Percentiles rank a stretch among this genome's conserved stretches.
These are phyloP conservation scores for Clavelina lepadiformis DNA, from an alignment of 23 tunicate genomes.

Conservation along the genomic window DNA sequence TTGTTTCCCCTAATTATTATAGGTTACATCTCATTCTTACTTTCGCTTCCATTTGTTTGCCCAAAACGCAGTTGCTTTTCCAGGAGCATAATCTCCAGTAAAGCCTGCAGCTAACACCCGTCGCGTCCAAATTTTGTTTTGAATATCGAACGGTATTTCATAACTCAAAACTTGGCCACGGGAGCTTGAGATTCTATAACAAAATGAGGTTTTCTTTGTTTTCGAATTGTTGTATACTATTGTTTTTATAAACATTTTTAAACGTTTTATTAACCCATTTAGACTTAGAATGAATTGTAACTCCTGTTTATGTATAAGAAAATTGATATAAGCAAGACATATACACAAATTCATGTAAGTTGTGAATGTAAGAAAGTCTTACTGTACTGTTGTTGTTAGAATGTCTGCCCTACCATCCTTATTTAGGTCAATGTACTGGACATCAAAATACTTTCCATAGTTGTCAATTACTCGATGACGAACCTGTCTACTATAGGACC, in stretches of 20 bases:
- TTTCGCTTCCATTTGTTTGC: conserved; percentile 77
- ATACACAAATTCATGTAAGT: no score
- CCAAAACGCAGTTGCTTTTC: conserved; percentile 85
- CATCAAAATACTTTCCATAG: conserved; percentile 90
- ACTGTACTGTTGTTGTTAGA: conserved; percentile 90
- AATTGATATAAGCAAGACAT: no score
- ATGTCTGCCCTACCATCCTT: conserved; percentile 84
- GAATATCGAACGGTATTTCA: conserved; percentile 83
- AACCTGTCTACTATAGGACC: conserved; percentile 38
- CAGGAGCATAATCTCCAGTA: conserved; percentile 82
- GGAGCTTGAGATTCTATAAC: conserved; percentile 63
- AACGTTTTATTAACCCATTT: no score
- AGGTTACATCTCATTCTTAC: conserved; percentile 26
- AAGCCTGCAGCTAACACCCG: conserved; percentile 90
- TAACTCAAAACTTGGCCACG: conserved; percentile 94
- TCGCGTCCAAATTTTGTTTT: conserved; percentile 67
- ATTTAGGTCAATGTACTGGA: conserved; percentile 85
- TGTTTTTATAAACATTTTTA: no score
- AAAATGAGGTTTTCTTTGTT: no score
- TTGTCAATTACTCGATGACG: conserved; percentile 85
- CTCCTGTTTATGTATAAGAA: no score
- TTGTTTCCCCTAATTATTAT: neutral
- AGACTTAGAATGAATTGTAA: no score
- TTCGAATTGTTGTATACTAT: no score
- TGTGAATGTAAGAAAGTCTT: no score